Evolutionary conservation across 2,797 vertebrate genomes (phyloP), one percentile per base, ranked within the genome.

Genomic region (Meda fulgida): DNA sequence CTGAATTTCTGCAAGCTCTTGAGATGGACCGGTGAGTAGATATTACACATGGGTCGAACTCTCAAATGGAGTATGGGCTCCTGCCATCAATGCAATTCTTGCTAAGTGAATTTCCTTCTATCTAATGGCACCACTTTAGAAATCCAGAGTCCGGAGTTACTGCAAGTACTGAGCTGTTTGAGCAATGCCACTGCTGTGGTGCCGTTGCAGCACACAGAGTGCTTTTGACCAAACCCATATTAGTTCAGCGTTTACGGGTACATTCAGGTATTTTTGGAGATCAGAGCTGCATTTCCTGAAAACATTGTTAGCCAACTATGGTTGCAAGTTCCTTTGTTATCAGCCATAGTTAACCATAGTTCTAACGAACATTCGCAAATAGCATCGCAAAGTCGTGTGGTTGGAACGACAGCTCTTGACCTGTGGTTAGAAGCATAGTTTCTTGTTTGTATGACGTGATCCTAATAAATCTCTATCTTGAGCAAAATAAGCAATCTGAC

Each of bases 1-100:
- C 97, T 0, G 95, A 95, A 89, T 95, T 99, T 88, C 93, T 99
- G 65, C 97, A 98, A 90, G 94, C 96, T 4, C 90, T 99, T 91
- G 97, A 99, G 86, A 96, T 97, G 40, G 97, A 99, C 78, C 95
- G 98, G 98, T 99, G 82, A 92, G 94, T 93, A 91, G 84, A 71
- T 11, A 83, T 60, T 29, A 55, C 53, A 60, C 8, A 14, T 43
- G 51, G 26, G 65, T 84, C 78, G 60, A 86, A 85, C 43, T 46
- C 66, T 31, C 72, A 85, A 71, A 75, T 87, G 69, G 65, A 80
- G 23, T 6, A 53, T 66, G 48, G 4, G 23, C 48, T 43, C 81
- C 51, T 76, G 21, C 31, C 36, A 73, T 84, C 66, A 81, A 26
- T 31, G 40, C 43, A 46, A 23, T 36, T 63, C 51, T 23, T 43